Evolutionary conservation across 2,113 vertebrate genomes (phyloP).

Genomic region (Oreochromis tanganicae): DNA sequence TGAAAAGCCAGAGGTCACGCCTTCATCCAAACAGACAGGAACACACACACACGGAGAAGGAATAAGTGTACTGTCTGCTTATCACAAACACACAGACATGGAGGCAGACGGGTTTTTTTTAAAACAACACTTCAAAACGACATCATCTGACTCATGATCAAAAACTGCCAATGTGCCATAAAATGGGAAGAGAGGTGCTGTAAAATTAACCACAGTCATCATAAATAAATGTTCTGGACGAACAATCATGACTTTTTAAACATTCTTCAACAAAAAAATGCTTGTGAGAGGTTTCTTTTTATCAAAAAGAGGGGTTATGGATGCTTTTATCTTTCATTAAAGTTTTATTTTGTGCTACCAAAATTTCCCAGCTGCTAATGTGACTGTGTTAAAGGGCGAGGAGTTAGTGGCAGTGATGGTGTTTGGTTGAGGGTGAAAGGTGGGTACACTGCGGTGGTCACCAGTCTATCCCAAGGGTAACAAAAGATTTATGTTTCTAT

Average conservation of each 20-base stretch:
- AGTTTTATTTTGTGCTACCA: background rate
- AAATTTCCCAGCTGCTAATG: background rate
- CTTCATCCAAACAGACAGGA: slow-evolving; percentile 42
- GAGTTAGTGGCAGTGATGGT: background rate
- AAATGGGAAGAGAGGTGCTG: background rate
- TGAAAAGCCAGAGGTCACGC: slow-evolving; percentile 60
- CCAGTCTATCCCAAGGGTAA: background rate
- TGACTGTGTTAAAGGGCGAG: background rate
- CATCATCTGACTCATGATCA: slow-evolving; percentile 1
- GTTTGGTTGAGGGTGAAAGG: background rate
- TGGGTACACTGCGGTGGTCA: background rate
- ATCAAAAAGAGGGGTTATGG: background rate
- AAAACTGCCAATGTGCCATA: background rate
- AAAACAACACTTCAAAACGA: background rate
- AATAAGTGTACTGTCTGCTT: background rate
- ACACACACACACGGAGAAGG: slow-evolving; percentile 6
- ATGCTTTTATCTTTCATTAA: background rate
- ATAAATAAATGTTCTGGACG: background rate
- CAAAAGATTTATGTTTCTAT: background rate
- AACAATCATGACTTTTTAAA: background rate
- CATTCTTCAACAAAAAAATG: background rate
- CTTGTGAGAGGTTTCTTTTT: background rate
- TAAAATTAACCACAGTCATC: background rate
- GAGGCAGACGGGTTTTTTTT: background rate
- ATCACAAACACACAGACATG: background rate